These are phyloP conservation scores for Drosophila erecta DNA, from an alignment of 1,140 invertebrate species.

Conservation along the genomic window DNA sequence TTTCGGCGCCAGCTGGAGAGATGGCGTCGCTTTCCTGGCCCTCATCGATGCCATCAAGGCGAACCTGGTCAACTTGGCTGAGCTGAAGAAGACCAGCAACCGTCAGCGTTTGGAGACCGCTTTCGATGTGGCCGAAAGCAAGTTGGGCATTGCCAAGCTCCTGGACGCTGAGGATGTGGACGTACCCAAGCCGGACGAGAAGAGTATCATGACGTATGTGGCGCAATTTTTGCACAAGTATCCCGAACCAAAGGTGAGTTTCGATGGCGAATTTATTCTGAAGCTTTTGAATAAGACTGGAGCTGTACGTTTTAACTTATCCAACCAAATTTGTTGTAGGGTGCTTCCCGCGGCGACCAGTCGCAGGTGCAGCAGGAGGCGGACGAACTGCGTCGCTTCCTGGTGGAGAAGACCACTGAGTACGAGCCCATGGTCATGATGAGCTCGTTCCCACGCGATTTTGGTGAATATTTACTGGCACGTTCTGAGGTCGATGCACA, in stretches of 20 bases:
- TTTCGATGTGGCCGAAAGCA: slow-evolving; percentile 95
- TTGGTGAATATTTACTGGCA: slow-evolving; percentile 89
- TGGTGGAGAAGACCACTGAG: slow-evolving; percentile 90
- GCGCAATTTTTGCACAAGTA: slow-evolving; percentile 99
- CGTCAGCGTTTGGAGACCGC: slow-evolving; percentile 94
- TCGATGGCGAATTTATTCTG: not conserved
- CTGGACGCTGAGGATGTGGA: slow-evolving; percentile 99
- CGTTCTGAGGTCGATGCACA: slow-evolving; percentile 90
- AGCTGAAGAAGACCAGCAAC: slow-evolving; percentile 90
- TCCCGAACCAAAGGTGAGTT: slow-evolving; percentile 90
- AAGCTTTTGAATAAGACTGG: no score
- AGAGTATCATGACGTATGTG: slow-evolving; percentile 99
- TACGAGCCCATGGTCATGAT: slow-evolving; percentile 86
- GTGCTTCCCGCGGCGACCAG: slow-evolving; percentile 73
- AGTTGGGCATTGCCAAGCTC: slow-evolving; percentile 96
- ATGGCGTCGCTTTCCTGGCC: slow-evolving; percentile 97
- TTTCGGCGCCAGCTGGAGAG: slow-evolving; percentile 98
- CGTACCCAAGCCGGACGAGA: slow-evolving; percentile 98
- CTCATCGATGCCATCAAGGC: slow-evolving; percentile 98
- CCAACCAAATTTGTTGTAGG: slow-evolving; percentile 33
- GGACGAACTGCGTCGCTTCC: slow-evolving; percentile 91
- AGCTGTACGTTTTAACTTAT: not conserved
- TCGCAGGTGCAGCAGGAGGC: slow-evolving; percentile 91
- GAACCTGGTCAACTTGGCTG: slow-evolving; percentile 94
- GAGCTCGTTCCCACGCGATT: slow-evolving; percentile 88